phyloP scores from a whole-genome alignment of 2,797 vertebrate genomes.

The Alosa sapidissima region DNA sequence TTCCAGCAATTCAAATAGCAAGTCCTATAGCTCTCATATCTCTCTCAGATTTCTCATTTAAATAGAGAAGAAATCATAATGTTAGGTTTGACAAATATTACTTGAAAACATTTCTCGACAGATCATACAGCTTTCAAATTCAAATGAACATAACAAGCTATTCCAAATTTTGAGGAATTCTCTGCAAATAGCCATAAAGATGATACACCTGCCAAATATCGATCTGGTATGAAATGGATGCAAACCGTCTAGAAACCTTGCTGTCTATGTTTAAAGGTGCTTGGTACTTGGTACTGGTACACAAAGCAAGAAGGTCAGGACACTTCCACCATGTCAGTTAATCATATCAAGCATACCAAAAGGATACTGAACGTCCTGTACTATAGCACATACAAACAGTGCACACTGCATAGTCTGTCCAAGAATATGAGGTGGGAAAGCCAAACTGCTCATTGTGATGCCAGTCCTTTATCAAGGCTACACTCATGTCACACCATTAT shows the following conservation, averaged over 20 bases:
- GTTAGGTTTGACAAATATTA: slow-evolving; percentile 1
- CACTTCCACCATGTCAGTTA: background rate
- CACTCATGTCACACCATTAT: background rate
- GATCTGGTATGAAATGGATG: background rate
- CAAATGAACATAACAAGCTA: background rate
- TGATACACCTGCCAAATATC: background rate
- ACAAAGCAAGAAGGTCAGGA: background rate
- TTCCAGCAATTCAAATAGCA: background rate
- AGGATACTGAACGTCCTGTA: background rate
- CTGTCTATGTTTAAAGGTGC: background rate
- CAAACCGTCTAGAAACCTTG: background rate
- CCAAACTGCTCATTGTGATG: slow-evolving; percentile 37
- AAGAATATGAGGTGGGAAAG: background rate
- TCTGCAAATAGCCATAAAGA: slow-evolving; percentile 2
- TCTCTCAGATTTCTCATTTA: background rate
- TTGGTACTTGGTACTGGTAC: background rate
- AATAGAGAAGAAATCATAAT: background rate
- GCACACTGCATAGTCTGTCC: background rate
- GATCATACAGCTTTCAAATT: background rate
- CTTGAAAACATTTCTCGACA: slow-evolving; percentile 8
- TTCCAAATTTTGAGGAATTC: background rate
- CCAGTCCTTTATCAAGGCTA: slow-evolving; percentile 33
- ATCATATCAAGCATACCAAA: background rate
- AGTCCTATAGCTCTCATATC: background rate
- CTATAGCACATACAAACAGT: background rate